phyloP scores from a whole-genome alignment of 2,888 invertebrate species.

The Zaprionus obscuricornis region DNA sequence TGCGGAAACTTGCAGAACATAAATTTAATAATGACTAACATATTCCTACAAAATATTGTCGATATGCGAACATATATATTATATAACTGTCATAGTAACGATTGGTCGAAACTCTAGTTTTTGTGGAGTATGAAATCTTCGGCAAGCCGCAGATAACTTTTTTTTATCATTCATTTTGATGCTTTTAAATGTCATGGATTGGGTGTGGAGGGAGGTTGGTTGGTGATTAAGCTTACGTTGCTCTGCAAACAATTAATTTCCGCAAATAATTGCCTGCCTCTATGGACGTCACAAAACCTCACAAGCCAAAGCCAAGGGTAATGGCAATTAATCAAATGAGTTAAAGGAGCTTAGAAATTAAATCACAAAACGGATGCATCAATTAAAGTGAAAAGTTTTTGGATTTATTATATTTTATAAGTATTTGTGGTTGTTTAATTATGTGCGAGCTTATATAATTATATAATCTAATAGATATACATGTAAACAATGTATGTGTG shows the following conservation, averaged over 20 bases:
- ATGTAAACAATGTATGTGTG: constrained; percentile 27
- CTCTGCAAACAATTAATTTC: constrained; percentile 70
- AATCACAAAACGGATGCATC: constrained; percentile 38
- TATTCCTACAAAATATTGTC: too few relatives aligned
- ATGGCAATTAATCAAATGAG: constrained; percentile 54
- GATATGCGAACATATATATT: too few relatives aligned
- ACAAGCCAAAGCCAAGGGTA: constrained; percentile 6
- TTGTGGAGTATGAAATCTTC: too few relatives aligned
- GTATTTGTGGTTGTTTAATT: constrained; percentile 9
- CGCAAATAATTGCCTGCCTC: constrained; percentile 61
- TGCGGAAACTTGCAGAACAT: too few relatives aligned
- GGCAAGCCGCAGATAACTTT: too few relatives aligned
- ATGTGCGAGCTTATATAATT: constrained; percentile 40
- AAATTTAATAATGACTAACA: too few relatives aligned
- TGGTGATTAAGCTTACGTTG: too few relatives aligned
- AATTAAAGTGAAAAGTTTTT: constrained; percentile 53
- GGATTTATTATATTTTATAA: not conserved
- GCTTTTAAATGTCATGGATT: not conserved
- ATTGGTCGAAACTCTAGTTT: too few relatives aligned
- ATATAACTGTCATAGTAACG: too few relatives aligned
- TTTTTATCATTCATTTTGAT: too few relatives aligned
- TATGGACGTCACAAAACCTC: constrained; percentile 42
- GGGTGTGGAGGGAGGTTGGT: constrained; percentile 13
- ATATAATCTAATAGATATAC: constrained; percentile 36
- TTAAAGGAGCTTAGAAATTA: constrained; percentile 9